Evolutionary conservation across 2,888 invertebrate species (phyloP).

Genomic region (Neoscelio sp.): DNA sequence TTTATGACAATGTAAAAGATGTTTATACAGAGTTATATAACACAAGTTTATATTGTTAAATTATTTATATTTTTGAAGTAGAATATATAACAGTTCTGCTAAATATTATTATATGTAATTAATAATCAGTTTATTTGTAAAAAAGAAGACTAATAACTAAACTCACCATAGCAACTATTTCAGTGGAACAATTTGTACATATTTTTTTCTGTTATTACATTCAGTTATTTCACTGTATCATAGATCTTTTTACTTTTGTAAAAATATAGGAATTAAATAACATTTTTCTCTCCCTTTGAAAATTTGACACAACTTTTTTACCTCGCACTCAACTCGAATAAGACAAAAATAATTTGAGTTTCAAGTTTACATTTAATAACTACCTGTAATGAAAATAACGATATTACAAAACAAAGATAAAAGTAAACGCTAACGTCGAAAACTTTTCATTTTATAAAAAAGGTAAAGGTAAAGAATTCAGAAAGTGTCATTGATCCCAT

Average conservation of each 20-base stretch:
- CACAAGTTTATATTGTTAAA: no score
- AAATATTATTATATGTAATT: no score
- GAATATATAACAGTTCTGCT: no score
- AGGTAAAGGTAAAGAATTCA: conserved; percentile 49
- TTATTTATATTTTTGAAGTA: no score
- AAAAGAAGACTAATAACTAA: no score
- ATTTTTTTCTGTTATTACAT: neutral
- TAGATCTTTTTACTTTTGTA: conserved; percentile 19
- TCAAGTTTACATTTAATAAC: conserved; percentile 32
- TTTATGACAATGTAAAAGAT: no score
- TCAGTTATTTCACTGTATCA: conserved; percentile 1
- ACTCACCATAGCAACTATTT: no score
- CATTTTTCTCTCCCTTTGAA: neutral
- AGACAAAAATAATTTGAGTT: conserved; percentile 42
- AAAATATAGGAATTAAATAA: conserved; percentile 11
- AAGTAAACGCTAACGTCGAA: conserved; percentile 9
- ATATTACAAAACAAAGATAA: conserved; percentile 7
- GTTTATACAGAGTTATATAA: no score
- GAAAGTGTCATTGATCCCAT: conserved; percentile 60
- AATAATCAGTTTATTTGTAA: no score
- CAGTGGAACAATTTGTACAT: no score
- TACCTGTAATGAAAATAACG: conserved; percentile 30
- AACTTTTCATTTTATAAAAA: conserved; percentile 40
- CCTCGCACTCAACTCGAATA: conserved; percentile 7
- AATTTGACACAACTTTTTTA: conserved; percentile 24